A percentile compares a stretch with the other conserved stretches of the same genome.
Conservation (phyloP, 2,888 invertebrate genomes). For the Oscheius sp. region DNA sequence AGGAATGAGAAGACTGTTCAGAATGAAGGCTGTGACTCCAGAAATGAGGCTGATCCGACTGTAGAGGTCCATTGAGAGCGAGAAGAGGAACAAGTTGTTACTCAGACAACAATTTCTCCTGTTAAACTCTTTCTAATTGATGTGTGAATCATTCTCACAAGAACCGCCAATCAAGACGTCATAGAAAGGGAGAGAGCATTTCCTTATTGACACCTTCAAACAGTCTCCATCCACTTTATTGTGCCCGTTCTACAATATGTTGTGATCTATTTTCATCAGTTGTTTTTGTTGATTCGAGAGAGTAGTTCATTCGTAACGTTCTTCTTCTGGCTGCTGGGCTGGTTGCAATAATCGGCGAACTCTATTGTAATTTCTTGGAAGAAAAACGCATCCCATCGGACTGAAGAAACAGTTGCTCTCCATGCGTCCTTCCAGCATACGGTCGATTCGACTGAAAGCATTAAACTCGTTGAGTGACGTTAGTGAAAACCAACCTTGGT, state of each 20-base stretch:
- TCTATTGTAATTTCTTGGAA: conserved; percentile 37
- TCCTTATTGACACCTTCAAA: background rate
- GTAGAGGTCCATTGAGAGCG: background rate
- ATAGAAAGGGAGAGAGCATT: too few species aligned
- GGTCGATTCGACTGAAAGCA: conserved; percentile 31
- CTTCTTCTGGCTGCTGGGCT: background rate
- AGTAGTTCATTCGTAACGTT: background rate
- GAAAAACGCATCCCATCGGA: conserved; percentile 58
- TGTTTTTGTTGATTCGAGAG: background rate
- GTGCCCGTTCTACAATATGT: conserved; percentile 12
- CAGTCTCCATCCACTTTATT: conserved; percentile 11
- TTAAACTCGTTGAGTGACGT: background rate
- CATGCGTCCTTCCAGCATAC: conserved; percentile 21
- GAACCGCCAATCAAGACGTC: too few species aligned
- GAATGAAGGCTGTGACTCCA: background rate
- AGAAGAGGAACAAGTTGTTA: too few species aligned
- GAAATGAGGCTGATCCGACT: conserved; percentile 12
- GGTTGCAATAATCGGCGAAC: conserved; percentile 27
- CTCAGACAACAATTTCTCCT: too few species aligned
- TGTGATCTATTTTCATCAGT: conserved; percentile 11
- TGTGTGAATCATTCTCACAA: too few species aligned
- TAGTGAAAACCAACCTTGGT: conserved; percentile 10
- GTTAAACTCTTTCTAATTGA: too few species aligned
- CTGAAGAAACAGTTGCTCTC: conserved; percentile 53
- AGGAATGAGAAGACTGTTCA: conserved; percentile 6